Evolutionary conservation across 1,140 invertebrate species (phyloP).

Genomic region (Listronotus bonariensis): DNA sequence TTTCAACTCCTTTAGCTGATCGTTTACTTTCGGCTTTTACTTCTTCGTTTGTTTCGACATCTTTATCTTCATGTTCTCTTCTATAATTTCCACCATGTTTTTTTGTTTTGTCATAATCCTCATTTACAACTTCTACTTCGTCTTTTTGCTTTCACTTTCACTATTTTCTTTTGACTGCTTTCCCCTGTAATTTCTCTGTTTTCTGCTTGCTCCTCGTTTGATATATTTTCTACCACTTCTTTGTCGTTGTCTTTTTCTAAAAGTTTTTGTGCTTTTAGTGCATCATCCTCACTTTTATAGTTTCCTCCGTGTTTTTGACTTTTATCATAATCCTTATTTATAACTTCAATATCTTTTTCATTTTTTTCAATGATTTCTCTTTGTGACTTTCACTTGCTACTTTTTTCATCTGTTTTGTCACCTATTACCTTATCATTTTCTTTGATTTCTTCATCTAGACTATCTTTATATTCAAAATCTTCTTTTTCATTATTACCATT

Average conservation of each 20-base stretch:
- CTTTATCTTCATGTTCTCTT: no score
- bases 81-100: slow-evolving; percentile 30
- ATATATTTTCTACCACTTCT: slow-evolving; percentile 1
- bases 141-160: background rate
- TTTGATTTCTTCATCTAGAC: no score
- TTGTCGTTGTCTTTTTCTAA: slow-evolving; percentile 1
- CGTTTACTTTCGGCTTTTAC: no score
- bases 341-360: slow-evolving; percentile 7
- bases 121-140: slow-evolving; percentile 15
- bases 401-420: slow-evolving; percentile 9
- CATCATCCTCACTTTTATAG: slow-evolving; percentile 23
- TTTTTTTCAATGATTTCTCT: background rate
- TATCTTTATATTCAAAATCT: background rate
- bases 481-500: background rate
- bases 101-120: slow-evolving; percentile 28
- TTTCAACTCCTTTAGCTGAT: no score
- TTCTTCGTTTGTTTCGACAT: no score
- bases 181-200: background rate
- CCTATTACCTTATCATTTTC: background rate
- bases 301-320: slow-evolving; percentile 43
- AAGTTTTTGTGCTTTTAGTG: background rate
- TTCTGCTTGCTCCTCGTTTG: background rate
- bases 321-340: slow-evolving; percentile 38
- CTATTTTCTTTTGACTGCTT: slow-evolving; percentile 8
- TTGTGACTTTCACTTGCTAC: background rate